Base-by-base conservation (phyloP, 2,797 vertebrate species). In the Pipistrellus pygmaeus region DNA sequence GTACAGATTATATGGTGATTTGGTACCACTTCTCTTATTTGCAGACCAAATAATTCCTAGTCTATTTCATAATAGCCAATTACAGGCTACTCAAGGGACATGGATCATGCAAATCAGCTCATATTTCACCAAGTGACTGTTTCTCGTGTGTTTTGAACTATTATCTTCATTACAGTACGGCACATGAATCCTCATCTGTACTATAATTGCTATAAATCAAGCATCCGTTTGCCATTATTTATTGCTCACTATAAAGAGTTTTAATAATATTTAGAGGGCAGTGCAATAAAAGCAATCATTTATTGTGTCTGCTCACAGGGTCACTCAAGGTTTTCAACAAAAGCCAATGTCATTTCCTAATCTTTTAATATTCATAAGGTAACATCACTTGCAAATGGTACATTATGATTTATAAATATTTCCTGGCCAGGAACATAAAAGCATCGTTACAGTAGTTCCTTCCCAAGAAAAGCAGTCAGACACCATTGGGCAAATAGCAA, bases 261-360 rank as follows among this genome's bases (percentile, higher is more conserved):
- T 96, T 76, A 97, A 85, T 96, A 84, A 80, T 97, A 94, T 96
- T 96, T 94, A 96, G 95, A 96, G 97, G 66, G 88, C 30, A 95
- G 51, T 53, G 15, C 38, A 73, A 87, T 97, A 86, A 89, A 90
- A 84, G 77, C 82, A 96, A 97, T 94, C 35, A 94, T 95, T 91
- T 88, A 81, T 90, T 81, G 64, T 41, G 10, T 96, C 25, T 94
- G 75, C 75, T 96, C 91, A 96, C 25, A 81, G 83, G 51, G 35
- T 96, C 77, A 97, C 62, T 97, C 85, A 90, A 93, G 92, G 97
- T 94, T 87, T 51, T 92, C 48, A 84, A 94, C 92, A 96, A 96
- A 97, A 97, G 80, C 85, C 94, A 93, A 87, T 94, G 92, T 27
- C 11, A 44, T 93, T 93, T 92, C 75, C 64, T 94, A 93, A 86